These are phyloP conservation scores for Drosophila mayri DNA, from an alignment of 1,140 invertebrate species.

Conservation along the genomic window DNA sequence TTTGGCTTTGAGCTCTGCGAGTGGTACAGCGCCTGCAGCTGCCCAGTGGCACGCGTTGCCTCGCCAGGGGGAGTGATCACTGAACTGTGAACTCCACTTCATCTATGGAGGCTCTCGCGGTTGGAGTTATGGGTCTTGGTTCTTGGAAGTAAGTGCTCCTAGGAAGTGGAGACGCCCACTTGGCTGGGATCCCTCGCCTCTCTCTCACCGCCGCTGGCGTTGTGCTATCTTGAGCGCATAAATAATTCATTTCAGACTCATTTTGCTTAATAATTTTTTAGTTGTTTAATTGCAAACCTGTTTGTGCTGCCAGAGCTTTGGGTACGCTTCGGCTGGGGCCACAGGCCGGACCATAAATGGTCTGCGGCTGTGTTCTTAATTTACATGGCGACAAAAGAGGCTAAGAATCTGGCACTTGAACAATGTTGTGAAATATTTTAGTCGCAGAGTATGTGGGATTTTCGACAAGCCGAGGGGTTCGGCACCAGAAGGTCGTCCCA, in stretches of 20 bases:
- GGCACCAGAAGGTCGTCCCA: constrained; percentile 38
- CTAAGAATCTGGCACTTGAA: constrained; percentile 57
- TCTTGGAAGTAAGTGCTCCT: constrained; percentile 42
- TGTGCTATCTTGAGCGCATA: constrained; percentile 68
- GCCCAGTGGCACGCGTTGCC: constrained; percentile 76
- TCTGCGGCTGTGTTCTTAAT: constrained; percentile 54
- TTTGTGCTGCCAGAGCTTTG: constrained; percentile 33
- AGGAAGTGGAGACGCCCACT: constrained; percentile 42
- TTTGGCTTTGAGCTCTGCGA: not conserved
- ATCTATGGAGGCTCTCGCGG: constrained; percentile 32
- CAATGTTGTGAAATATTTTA: constrained; percentile 71
- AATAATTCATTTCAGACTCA: constrained; percentile 77
- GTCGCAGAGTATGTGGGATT: constrained; percentile 50
- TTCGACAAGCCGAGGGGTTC: constrained; percentile 40
- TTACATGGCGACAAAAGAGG: constrained; percentile 66
- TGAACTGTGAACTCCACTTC: constrained; percentile 62
- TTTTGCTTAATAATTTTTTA: constrained; percentile 69
- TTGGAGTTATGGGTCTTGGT: constrained; percentile 55
- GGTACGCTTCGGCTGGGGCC: constrained; percentile 28
- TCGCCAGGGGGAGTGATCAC: constrained; percentile 50
- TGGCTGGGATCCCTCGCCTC: constrained; percentile 21
- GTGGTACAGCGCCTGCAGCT: constrained; percentile 68
- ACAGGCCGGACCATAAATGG: constrained; percentile 70
- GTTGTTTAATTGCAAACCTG: constrained; percentile 79
- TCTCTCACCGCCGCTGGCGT: constrained; percentile 32